Evolutionary conservation across 2,113 vertebrate species (phyloP), one percentile per base, ranked within the genome.

Genomic region (Vulpes ferrilata): DNA sequence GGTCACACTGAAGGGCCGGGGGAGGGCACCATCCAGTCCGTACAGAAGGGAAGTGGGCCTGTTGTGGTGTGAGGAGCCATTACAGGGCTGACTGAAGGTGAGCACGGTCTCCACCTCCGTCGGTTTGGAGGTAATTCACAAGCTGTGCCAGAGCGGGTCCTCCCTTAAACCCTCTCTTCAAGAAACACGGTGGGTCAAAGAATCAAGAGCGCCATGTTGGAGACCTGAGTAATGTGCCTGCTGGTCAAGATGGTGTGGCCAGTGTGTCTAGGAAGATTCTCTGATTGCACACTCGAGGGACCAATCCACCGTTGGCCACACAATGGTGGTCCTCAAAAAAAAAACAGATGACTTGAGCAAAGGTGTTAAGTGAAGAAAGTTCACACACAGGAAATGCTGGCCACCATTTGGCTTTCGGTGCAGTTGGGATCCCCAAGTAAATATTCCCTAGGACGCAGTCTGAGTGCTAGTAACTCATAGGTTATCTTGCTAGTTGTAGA

Each of bases 311-410:
- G 99, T 99, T 32, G 99, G 99, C 73, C 99, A 99, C 85, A 99
- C 99, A 53, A 99, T 99, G 99, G 99, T 99, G 99, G 99, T 99
- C 97, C 99, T 99, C 0, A 99, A 99, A 97, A 99, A 35, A 35
- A 99, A 99, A 95, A 11, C n/a, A 0, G 99, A 99, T 78, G 99
- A 99, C 98, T 98, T 99, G 98, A 99, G 99, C 81, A 99, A 96
- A 99, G 99, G 99, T 80, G 99, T 97, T 97, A 57, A 98, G 99
- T 30, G 99, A 99, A 0, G 99, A 99, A 97, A 99, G 99, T 98
- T 98, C 98, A 74, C 98, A 99, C 95, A 99, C 99, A 0, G 99
- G 99, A n/a, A 99, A 99, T 1, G 99, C 99, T 22, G 99, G 99
- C 1, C 82, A 97, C 7, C 99, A 99, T 48, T 93, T 99, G 98